phyloP scores from a whole-genome alignment of 2,113 vertebrate species.

The Gopherus flavomarginatus region DNA sequence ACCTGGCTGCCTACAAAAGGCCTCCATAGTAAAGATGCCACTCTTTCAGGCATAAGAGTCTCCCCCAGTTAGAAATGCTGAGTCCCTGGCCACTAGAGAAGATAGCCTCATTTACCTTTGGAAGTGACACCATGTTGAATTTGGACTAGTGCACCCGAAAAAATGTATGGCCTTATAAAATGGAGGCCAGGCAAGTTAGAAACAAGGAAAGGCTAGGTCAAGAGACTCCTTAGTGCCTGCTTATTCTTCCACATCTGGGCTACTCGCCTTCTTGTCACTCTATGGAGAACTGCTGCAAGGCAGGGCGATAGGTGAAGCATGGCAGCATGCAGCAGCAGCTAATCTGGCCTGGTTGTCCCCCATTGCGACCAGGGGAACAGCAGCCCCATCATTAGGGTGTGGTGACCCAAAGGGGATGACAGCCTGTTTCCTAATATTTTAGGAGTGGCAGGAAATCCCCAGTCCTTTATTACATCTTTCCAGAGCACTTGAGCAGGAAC shows the following conservation, averaged over 20 bases:
- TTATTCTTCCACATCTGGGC: too few relatives aligned
- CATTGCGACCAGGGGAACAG: background rate
- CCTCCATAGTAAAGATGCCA: fast-evolving
- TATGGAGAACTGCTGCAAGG: fast-evolving
- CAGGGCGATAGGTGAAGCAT: fast-evolving
- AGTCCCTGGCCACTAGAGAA: background rate
- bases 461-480: background rate
- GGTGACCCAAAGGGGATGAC: too few relatives aligned
- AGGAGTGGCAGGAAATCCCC: fast-evolving
- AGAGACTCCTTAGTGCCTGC: background rate
- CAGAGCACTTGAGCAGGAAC: background rate
- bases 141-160: background rate
- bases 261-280: fast-evolving
- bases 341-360: fast-evolving
- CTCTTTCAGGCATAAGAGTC: background rate
- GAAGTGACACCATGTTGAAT: background rate
- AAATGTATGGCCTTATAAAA: too few relatives aligned
- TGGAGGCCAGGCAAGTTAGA: background rate
- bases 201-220: background rate
- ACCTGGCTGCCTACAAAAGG: too few relatives aligned
- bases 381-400: too few relatives aligned
- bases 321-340: fast-evolving
- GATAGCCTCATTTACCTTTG: background rate
- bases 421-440: too few relatives aligned
- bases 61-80: background rate